phyloP scores from a whole-genome alignment of 2,113 vertebrate genomes.

The Chiloscyllium plagiosum region DNA sequence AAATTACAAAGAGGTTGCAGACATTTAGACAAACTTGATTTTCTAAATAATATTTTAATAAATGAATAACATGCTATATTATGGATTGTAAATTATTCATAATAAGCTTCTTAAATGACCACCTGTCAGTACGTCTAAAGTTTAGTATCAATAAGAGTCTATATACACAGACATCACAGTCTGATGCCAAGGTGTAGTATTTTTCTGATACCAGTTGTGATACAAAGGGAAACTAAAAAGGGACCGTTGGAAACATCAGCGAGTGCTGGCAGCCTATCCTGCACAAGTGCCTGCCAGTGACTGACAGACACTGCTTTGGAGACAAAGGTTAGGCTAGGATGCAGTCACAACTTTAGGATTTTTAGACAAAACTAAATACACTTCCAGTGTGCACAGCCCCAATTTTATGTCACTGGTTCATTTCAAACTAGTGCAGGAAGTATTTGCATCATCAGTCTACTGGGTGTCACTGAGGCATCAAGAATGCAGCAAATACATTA shows the following conservation, averaged over 20 bases:
- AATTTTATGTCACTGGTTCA: not conserved
- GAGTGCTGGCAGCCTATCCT: not conserved
- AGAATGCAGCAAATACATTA: not conserved
- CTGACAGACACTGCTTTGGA: not conserved
- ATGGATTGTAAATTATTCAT: not conserved
- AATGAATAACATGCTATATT: not conserved
- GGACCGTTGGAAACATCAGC: not conserved
- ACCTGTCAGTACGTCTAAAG: no score
- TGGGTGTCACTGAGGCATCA: not conserved
- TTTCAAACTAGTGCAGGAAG: not conserved
- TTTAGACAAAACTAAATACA: not conserved
- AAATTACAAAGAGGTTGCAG: not conserved
- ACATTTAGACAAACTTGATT: not conserved
- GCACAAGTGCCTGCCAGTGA: not conserved
- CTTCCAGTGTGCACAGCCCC: not conserved
- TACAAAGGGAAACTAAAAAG: not conserved
- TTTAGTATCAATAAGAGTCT: not conserved
- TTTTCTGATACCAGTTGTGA: not conserved
- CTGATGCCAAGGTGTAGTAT: not conserved
- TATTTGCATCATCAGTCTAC: not conserved
- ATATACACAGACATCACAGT: not conserved
- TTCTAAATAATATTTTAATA: not conserved
- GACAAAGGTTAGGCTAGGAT: not conserved
- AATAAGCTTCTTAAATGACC: not conserved
- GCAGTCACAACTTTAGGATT: not conserved